Conservation (phyloP, 2,797 vertebrate genomes). For the Distichodus sexfasciatus region DNA sequence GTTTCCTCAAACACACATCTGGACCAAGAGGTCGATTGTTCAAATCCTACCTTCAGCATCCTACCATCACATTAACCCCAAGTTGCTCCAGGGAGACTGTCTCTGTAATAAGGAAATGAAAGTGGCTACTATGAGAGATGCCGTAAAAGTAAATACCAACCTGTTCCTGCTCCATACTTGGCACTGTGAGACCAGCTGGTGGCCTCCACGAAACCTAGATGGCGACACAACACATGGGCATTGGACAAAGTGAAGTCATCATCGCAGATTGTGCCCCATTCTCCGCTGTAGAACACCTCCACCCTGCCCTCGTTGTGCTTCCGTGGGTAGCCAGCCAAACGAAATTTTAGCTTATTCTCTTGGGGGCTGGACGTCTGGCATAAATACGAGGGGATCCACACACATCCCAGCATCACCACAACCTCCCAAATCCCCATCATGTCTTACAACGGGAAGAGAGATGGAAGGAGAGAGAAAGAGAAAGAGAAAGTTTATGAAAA, state of each 20-base stretch:
- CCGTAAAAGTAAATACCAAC: too few species aligned
- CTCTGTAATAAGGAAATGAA: too few species aligned
- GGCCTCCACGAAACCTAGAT: slow-evolving; percentile 89
- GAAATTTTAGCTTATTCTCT: slow-evolving; percentile 73
- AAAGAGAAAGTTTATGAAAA: slow-evolving; percentile 1
- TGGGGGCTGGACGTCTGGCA: slow-evolving; percentile 64
- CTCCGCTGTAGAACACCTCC: slow-evolving; percentile 87
- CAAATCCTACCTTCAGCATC: too few species aligned
- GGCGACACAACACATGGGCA: slow-evolving; percentile 88
- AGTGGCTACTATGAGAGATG: too few species aligned
- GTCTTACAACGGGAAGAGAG: neutral
- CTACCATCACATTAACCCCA: too few species aligned
- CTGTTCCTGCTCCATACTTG: slow-evolving; percentile 90
- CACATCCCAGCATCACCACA: slow-evolving; percentile 64
- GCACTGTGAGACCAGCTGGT: slow-evolving; percentile 95
- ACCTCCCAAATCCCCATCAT: slow-evolving; percentile 31
- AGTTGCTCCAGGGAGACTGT: too few species aligned
- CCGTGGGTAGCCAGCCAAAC: slow-evolving; percentile 89
- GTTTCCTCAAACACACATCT: too few species aligned
- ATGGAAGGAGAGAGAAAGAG: neutral
- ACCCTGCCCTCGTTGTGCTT: slow-evolving; percentile 94
- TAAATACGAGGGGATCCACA: slow-evolving; percentile 66
- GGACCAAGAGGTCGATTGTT: too few species aligned
- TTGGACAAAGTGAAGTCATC: slow-evolving; percentile 92
- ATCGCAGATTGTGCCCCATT: slow-evolving; percentile 97